These are phyloP conservation scores for Lepidocolaptes lacrymiger DNA, from an alignment of 2,797 vertebrate species.

Conservation along the genomic window DNA sequence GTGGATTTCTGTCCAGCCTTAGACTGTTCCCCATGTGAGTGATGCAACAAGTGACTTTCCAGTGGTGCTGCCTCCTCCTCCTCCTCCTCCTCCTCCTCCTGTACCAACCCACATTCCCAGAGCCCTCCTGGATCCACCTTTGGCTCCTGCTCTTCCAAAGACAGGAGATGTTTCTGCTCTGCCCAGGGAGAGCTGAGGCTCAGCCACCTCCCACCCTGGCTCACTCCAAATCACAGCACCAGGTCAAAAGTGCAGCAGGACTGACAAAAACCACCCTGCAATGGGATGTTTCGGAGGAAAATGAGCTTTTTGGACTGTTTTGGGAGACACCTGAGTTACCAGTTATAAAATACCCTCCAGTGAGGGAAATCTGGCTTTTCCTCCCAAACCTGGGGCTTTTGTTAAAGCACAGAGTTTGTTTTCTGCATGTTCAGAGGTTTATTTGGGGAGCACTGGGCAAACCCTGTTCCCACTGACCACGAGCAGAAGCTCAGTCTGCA, in stretches of 20 bases:
- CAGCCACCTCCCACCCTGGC: background rate
- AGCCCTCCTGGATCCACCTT: fast-evolving
- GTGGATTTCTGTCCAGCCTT: background rate
- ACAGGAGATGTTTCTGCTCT: background rate
- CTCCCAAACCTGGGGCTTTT: background rate
- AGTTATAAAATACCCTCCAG: background rate
- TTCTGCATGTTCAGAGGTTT: background rate
- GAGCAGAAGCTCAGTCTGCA: background rate
- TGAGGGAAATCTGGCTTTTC: background rate
- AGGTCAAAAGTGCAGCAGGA: background rate
- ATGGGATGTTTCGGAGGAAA: background rate
- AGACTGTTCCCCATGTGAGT: background rate
- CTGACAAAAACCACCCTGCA: background rate
- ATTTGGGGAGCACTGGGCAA: background rate
- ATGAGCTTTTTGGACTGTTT: background rate
- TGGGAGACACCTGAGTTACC: background rate
- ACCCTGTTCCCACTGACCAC: fast-evolving
- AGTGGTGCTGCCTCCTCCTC: too few relatives aligned
- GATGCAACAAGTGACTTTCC: background rate
- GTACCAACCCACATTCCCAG: background rate
- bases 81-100: background rate
- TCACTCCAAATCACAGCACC: background rate
- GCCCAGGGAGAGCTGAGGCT: background rate
- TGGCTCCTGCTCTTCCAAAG: background rate
- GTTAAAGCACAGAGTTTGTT: background rate